Evolutionary conservation across 2,797 vertebrate species (phyloP).

Genomic region (Poecile montanus): DNA sequence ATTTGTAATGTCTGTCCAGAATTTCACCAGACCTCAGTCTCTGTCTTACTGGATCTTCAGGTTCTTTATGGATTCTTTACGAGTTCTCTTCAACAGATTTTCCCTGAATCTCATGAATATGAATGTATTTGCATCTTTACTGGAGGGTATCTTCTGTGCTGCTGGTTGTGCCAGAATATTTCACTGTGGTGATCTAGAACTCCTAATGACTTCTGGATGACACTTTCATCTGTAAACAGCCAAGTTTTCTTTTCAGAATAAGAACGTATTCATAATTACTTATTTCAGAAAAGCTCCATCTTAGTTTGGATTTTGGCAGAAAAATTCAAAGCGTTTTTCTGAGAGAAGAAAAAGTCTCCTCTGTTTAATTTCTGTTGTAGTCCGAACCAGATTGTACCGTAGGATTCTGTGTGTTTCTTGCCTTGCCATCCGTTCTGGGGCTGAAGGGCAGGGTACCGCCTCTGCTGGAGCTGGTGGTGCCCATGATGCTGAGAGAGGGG

Average conservation of each 20-base stretch:
- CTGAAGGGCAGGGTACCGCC: not conserved
- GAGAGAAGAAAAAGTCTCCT: not conserved
- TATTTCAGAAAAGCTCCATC: not conserved
- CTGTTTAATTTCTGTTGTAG: not conserved
- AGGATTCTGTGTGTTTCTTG: not conserved
- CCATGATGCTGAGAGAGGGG: fast-evolving
- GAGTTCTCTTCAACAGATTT: not conserved
- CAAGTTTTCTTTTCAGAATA: not conserved
- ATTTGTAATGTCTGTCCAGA: not conserved
- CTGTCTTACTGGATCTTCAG: not conserved
- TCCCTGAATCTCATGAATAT: not conserved
- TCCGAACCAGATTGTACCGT: not conserved
- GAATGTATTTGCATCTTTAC: not conserved
- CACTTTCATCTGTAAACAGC: not conserved
- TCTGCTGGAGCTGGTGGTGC: fast-evolving
- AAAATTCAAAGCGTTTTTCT: not conserved
- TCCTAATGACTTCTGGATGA: not conserved
- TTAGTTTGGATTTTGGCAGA: not conserved
- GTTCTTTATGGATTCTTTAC: not conserved
- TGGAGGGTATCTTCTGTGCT: not conserved
- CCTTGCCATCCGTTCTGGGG: not conserved
- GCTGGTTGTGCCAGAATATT: not conserved
- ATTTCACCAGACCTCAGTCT: not conserved
- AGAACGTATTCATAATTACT: not conserved
- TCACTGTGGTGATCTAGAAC: not conserved